Evolutionary conservation across 2,888 invertebrate species (phyloP).

Genomic region (Thumatha senex): DNA sequence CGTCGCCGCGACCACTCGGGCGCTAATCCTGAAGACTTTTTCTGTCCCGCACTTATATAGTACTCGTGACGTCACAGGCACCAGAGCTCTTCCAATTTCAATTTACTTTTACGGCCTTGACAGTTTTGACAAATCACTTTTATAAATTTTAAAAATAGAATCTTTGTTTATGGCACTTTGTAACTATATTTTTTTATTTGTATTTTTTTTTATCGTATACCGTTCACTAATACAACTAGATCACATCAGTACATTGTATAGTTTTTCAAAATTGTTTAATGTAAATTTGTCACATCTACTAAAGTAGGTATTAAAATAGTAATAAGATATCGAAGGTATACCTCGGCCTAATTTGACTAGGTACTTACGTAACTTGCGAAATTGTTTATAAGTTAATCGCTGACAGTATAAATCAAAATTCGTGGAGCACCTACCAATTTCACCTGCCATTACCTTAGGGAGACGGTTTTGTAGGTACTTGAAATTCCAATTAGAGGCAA

Average conservation of each 20-base stretch:
- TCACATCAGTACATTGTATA: constrained; percentile 12
- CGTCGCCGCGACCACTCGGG: constrained; percentile 60
- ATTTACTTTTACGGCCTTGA: background rate
- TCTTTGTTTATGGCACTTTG: background rate
- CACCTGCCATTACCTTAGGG: constrained; percentile 42
- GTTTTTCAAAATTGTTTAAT: constrained; percentile 15
- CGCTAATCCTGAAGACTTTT: constrained; percentile 50
- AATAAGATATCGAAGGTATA: constrained; percentile 11
- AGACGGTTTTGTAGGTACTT: constrained; percentile 47
- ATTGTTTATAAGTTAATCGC: constrained; percentile 40
- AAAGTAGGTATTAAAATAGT: constrained; percentile 19
- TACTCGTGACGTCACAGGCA: constrained; percentile 13
- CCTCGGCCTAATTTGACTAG: constrained; percentile 6
- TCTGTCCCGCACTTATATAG: background rate
- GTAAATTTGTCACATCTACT: constrained; percentile 22
- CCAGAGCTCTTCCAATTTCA: background rate
- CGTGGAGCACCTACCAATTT: constrained; percentile 53
- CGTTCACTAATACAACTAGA: constrained; percentile 19
- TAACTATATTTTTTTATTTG: background rate
- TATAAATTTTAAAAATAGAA: background rate
- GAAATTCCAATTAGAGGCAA: constrained; percentile 56
- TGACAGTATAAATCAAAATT: constrained; percentile 58
- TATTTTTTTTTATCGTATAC: constrained; percentile 12
- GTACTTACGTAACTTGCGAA: constrained; percentile 18
- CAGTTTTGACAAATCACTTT: background rate